Base-by-base conservation (phyloP, 2,888 invertebrate genomes). In the Habrosyne pyritoides region DNA sequence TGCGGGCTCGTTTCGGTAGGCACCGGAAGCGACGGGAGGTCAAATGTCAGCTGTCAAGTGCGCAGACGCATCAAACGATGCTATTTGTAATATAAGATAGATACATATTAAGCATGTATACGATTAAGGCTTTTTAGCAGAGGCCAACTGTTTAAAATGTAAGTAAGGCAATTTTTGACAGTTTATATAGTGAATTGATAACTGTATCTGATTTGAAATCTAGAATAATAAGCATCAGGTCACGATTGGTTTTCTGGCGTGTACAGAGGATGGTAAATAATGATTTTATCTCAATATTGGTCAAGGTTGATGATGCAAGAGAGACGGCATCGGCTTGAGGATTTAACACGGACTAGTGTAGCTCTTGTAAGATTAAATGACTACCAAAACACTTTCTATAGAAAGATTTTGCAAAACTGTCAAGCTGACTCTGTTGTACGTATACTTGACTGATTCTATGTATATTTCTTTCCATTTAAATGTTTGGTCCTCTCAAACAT, bases 1-100 rank as follows among this genome's bases (percentile, higher is more conserved):
- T 18, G 14, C 18, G 42, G 14, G 14, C 18, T 14, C 42, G 18
- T 42, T 42, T 14, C 42, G 8, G 68, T 53, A 68, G 60, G 63
- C 67, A 72, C 77, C 80, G 81, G 79, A 80, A 79, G 68, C 69
- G 61, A 55, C 62, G 62, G 61, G 75, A 77, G 82, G 82, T 82
- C 78, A 68, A 56, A 66, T 77, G 79, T 81, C 81, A 79, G 68
- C 60, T 67, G 69, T 63, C 69, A 71, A 73, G 70, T 70, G 77
- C 69, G 66, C 66, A 60, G 69, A 72, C 77, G 53, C 53, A 47
- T 47, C 53, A 53, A 47, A 53, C 46, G 53, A 21, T 47, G 26
- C 21, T 4, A 22, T 52, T 33, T 33, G 33, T 33, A 33, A 33
- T 33, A 33, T n/a, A 33, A 4, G n/a, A 33, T 33, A 33, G n/a